phyloP scores from a whole-genome alignment of 2,888 invertebrate species.

The Cephalotes varians region DNA sequence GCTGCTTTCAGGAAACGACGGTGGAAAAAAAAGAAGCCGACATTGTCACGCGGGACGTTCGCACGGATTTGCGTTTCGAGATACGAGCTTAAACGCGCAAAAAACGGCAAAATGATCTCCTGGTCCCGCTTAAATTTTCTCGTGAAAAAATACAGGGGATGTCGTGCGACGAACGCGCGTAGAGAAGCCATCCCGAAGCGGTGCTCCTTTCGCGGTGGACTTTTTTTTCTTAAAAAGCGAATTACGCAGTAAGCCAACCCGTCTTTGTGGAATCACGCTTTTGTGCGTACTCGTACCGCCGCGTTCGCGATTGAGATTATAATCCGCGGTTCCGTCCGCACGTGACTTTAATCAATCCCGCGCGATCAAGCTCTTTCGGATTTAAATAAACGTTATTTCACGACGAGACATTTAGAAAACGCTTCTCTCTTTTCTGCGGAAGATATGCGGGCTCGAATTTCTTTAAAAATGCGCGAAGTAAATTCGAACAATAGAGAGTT shows the following conservation, averaged over 20 bases:
- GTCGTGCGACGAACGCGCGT: neutral
- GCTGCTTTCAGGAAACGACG: slow-evolving; percentile 26
- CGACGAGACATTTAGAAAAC: slow-evolving; percentile 7
- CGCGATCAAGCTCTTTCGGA: neutral
- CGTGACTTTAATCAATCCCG: neutral
- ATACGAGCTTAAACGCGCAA: slow-evolving; percentile 32
- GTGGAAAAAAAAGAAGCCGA: neutral
- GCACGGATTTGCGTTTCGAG: slow-evolving; percentile 27
- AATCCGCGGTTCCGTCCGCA: neutral
- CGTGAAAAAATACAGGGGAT: slow-evolving; percentile 18
- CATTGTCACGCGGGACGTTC: neutral
- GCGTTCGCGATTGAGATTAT: neutral
- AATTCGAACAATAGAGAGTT: slow-evolving; percentile 56
- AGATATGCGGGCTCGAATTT: slow-evolving; percentile 2
- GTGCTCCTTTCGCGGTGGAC: neutral
- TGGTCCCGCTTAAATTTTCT: slow-evolving; percentile 42
- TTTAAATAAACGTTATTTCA: slow-evolving; percentile 4
- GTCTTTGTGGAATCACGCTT: neutral
- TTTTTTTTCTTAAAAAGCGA: neutral
- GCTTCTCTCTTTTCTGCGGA: neutral
- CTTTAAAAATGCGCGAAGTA: slow-evolving; percentile 31
- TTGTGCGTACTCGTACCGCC: neutral
- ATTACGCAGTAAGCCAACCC: neutral
- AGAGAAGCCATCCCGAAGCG: neutral
- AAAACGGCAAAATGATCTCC: slow-evolving; percentile 18